These are phyloP conservation scores for Cydia strobilella DNA, from an alignment of 1,140 invertebrate species.

Conservation along the genomic window DNA sequence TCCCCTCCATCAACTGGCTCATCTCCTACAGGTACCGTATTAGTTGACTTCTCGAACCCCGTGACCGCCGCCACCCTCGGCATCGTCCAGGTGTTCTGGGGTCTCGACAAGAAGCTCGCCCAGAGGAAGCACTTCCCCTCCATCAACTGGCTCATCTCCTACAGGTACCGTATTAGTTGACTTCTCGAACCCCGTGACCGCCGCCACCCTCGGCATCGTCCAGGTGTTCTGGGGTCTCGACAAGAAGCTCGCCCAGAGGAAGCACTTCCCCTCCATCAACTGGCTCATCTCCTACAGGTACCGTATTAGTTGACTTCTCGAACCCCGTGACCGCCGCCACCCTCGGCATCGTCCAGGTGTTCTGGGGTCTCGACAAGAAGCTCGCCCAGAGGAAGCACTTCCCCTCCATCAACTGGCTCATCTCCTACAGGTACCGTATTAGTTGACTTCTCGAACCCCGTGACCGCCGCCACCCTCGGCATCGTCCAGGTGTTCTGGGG, in stretches of 20 bases:
- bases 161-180: conserved; percentile 87
- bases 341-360: conserved; percentile 99
- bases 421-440: conserved; percentile 90
- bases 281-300: conserved; percentile 99
- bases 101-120: conserved; percentile 99
- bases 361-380: conserved; percentile 99
- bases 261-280: conserved; percentile 99
- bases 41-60: conserved; percentile 98
- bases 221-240: conserved; percentile 99
- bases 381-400: conserved; percentile 99
- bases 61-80: conserved; percentile 99
- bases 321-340: conserved; percentile 99
- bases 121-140: conserved; percentile 99
- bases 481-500: conserved; percentile 99
- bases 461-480: conserved; percentile 99
- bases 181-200: conserved; percentile 99
- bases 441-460: conserved; percentile 99
- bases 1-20: conserved; percentile 99
- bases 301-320: conserved; percentile 90
- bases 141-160: conserved; percentile 99
- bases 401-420: conserved; percentile 99
- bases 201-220: conserved; percentile 99
- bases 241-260: conserved; percentile 99
- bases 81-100: conserved; percentile 99
- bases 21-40: conserved; percentile 92